These are phyloP conservation scores for Caenorhabditis parvicauda DNA, from an alignment of 2,888 invertebrate genomes.

Conservation along the genomic window DNA sequence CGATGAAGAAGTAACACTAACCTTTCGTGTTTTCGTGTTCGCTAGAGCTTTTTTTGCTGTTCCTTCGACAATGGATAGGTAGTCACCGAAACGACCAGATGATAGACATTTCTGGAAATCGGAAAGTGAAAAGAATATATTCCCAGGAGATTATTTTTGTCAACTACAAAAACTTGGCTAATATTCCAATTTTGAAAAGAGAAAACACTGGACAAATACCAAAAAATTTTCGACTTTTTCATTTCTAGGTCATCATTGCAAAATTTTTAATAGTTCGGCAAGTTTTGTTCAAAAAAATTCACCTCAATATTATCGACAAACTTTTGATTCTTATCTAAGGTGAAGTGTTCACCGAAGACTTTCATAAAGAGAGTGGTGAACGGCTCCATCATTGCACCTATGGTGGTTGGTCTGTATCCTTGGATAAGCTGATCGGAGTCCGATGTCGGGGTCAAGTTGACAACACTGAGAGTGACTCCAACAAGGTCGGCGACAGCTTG, in stretches of 20 bases:
- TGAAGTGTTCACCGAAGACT: constrained; percentile 76
- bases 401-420: constrained; percentile 84
- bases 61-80: constrained; percentile 37
- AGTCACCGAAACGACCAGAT: constrained; percentile 38
- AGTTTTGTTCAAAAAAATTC: no score
- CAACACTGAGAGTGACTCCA: constrained; percentile 75
- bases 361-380: constrained; percentile 80
- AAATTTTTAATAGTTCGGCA: no score
- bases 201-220: background rate
- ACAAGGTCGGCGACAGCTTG: constrained; percentile 64
- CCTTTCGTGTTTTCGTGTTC: constrained; percentile 7
- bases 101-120: constrained; percentile 30
- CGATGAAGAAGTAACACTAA: background rate
- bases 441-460: constrained; percentile 98
- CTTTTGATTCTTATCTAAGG: constrained; percentile 77
- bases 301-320: constrained; percentile 80
- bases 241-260: no score
- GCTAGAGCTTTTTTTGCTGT: constrained; percentile 33
- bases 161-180: no score
- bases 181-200: no score
- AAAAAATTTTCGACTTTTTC: no score
- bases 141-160: no score
- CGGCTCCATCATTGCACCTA: constrained; percentile 79
- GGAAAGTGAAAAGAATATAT: no score
- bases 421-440: constrained; percentile 94